Conservation (phyloP, 2,888 invertebrate genomes). For the Eupelmus urozonus region DNA sequence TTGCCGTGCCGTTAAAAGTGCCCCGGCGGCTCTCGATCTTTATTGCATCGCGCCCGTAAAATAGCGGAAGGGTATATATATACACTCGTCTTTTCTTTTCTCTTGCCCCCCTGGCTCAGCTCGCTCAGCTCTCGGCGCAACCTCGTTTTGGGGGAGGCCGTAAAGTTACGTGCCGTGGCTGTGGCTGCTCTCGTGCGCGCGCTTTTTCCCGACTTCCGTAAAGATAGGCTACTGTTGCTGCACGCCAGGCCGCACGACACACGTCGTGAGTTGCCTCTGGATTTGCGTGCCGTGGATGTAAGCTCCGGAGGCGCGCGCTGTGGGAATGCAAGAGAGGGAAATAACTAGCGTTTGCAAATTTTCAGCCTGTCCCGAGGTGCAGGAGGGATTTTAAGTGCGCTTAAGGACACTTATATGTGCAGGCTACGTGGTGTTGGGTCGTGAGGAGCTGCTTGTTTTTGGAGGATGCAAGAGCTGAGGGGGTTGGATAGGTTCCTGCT, state of each 20-base stretch:
- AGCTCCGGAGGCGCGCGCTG: not conserved
- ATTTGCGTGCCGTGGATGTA: not conserved
- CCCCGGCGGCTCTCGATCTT: constrained; percentile 26
- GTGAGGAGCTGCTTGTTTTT: too few relatives aligned
- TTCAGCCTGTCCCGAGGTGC: not conserved
- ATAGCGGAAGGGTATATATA: constrained; percentile 52
- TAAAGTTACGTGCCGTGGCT: not conserved
- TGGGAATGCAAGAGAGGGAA: constrained; percentile 26
- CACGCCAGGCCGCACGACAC: not conserved
- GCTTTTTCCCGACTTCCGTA: constrained; percentile 17
- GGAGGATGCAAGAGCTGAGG: too few relatives aligned
- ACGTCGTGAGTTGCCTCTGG: not conserved
- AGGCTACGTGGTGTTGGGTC: too few relatives aligned
- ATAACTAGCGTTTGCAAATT: constrained; percentile 33
- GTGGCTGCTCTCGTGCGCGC: not conserved
- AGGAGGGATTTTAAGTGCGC: too few relatives aligned
- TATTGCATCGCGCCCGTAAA: constrained; percentile 47
- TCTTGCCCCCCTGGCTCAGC: not conserved
- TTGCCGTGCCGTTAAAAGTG: constrained; percentile 52
- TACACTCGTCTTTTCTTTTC: not conserved
- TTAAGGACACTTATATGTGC: too few relatives aligned
- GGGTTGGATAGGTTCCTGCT: too few relatives aligned
- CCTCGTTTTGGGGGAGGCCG: constrained; percentile 29
- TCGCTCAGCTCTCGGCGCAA: not conserved
- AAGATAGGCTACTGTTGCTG: constrained; percentile 14